phyloP scores from a whole-genome alignment of 2,888 invertebrate genomes.

The Spodoptera picta region DNA sequence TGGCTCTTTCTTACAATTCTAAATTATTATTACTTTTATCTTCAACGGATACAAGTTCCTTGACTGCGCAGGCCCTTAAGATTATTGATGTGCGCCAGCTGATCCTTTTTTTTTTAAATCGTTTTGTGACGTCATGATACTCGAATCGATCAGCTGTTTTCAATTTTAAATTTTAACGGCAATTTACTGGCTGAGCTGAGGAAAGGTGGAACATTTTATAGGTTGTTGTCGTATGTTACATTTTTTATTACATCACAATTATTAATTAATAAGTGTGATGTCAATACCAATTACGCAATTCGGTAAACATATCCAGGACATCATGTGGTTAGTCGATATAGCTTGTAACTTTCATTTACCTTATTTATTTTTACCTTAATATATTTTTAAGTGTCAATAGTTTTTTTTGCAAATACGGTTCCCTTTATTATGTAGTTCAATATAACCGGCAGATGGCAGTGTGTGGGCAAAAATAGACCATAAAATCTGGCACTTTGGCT shows the following conservation, averaged over 20 bases:
- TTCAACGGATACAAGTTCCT: too few relatives aligned
- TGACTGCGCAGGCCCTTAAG: background rate
- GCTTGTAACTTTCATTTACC: background rate
- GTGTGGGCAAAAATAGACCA: conserved; percentile 4
- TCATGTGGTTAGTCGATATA: too few relatives aligned
- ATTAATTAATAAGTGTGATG: background rate
- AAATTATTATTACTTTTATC: too few relatives aligned
- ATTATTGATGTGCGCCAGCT: conserved; percentile 29
- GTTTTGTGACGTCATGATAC: background rate
- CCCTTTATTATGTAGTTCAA: background rate
- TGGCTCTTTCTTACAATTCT: too few relatives aligned
- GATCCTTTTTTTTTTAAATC: conserved; percentile 6
- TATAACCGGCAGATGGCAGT: conserved; percentile 24
- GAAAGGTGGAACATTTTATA: conserved; percentile 8
- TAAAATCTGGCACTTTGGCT: conserved; percentile 18
- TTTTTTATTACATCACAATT: conserved; percentile 2
- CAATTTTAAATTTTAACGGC: background rate
- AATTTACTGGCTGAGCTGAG: background rate
- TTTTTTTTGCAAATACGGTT: background rate
- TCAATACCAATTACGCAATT: background rate
- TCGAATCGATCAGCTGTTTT: conserved; percentile 33
- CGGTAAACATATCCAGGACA: too few relatives aligned
- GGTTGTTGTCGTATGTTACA: background rate
- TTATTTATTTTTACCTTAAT: conserved; percentile 1
- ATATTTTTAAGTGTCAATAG: too few relatives aligned